A percentile compares a stretch with the other conserved stretches of the same genome.
These are phyloP conservation scores for Threskiornis aethiopicus DNA, from an alignment of 2,797 vertebrate genomes.

Conservation along the genomic window DNA sequence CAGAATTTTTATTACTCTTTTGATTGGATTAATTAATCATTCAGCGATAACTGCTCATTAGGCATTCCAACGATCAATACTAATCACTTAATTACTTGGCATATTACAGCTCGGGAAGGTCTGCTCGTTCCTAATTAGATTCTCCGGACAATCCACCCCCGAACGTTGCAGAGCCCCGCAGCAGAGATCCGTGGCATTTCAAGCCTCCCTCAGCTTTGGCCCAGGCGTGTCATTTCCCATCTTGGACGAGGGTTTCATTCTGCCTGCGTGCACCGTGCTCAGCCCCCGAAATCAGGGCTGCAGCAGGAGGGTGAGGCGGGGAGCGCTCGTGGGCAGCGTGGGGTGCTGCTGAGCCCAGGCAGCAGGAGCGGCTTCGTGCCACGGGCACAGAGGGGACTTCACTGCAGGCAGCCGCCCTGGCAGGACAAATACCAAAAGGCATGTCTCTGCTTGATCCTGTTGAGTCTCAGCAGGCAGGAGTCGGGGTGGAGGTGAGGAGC, in stretches of 20 bases:
- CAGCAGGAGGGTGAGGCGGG: not conserved
- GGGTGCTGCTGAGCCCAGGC: not conserved
- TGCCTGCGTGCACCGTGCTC: accelerated
- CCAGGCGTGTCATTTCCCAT: accelerated
- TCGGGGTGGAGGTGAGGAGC: accelerated
- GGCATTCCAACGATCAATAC: conserved; percentile 65
- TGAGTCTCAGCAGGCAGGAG: not conserved
- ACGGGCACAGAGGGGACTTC: not conserved
- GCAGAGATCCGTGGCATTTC: not conserved
- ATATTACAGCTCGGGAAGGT: conserved; percentile 10
- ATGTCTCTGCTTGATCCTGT: not conserved
- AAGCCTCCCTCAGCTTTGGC: not conserved
- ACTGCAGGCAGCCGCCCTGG: not conserved
- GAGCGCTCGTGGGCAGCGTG: accelerated
- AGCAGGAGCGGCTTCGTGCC: not conserved
- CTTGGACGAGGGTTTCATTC: not conserved
- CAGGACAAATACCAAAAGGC: not conserved
- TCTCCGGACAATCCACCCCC: not conserved
- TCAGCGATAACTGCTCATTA: conserved; percentile 59
- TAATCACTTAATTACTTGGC: conserved; percentile 70
- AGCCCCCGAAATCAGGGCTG: not conserved
- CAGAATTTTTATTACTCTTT: conserved; percentile 6
- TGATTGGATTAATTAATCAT: conserved; percentile 68
- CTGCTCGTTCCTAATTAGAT: conserved; percentile 58
- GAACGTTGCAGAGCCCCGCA: not conserved